Evolutionary conservation across 1,140 invertebrate genomes (phyloP).

Genomic region (Drosophila nasuta): DNA sequence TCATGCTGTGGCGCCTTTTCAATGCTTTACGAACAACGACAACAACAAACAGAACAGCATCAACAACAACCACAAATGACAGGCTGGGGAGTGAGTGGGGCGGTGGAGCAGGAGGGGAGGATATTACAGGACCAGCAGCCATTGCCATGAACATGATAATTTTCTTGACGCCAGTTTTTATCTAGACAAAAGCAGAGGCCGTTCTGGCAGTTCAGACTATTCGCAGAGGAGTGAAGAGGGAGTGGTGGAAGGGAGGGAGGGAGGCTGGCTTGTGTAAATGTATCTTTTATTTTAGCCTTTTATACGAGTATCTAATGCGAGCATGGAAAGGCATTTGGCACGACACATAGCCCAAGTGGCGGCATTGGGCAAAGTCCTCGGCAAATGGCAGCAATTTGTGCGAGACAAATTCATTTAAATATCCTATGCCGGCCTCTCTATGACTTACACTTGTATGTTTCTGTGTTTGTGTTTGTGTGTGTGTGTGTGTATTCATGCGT

Average conservation of each 20-base stretch:
- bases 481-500: conserved; percentile 12
- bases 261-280: conserved; percentile 70
- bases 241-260: conserved; percentile 1
- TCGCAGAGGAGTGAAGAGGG: conserved; percentile 1
- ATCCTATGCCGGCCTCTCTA: conserved; percentile 51
- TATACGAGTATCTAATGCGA: conserved; percentile 74
- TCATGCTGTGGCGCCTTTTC: conserved; percentile 52
- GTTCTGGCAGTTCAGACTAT: conserved; percentile 22
- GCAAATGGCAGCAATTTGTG: conserved; percentile 82
- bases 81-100: neutral
- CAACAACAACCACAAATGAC: conserved; percentile 50
- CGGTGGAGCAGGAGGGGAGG: neutral
- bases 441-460: conserved; percentile 6
- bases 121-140: conserved; percentile 46
- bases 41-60: conserved; percentile 16
- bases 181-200: conserved; percentile 68
- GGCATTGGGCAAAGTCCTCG: conserved; percentile 65
- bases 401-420: conserved; percentile 83
- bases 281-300: conserved; percentile 83
- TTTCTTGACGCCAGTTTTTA: conserved; percentile 83
- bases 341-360: conserved; percentile 79
- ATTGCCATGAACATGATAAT: conserved; percentile 80
- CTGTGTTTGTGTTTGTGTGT: conserved; percentile 12
- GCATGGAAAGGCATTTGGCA: conserved; percentile 73
- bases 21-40: conserved; percentile 29